These are phyloP conservation scores for Tenebrio molitor DNA, from an alignment of 1,140 invertebrate species.

Conservation along the genomic window DNA sequence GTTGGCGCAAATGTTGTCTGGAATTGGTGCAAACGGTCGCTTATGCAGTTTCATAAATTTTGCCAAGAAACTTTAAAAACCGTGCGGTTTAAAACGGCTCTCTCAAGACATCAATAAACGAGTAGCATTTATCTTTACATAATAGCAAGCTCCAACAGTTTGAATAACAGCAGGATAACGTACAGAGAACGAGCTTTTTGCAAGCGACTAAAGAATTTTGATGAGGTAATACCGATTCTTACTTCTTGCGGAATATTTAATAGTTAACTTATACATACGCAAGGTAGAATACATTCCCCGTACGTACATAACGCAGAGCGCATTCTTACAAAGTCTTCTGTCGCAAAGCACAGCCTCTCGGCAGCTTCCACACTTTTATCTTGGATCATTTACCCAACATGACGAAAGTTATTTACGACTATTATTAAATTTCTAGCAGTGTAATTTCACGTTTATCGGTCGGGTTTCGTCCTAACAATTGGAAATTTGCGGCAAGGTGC, in stretches of 20 bases:
- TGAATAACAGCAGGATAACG: slow-evolving; percentile 40
- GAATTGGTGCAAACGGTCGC: slow-evolving; percentile 25
- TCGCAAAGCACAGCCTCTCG: background rate
- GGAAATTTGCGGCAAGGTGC: too few relatives aligned
- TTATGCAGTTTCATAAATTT: slow-evolving; percentile 7
- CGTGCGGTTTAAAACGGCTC: slow-evolving; percentile 10
- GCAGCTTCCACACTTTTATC: slow-evolving; percentile 10
- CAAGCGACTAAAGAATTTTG: slow-evolving; percentile 36
- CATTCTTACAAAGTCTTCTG: slow-evolving; percentile 21
- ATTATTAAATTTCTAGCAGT: slow-evolving; percentile 6
- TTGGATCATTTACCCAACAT: slow-evolving; percentile 19
- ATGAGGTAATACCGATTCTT: slow-evolving; percentile 40
- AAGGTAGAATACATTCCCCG: slow-evolving; percentile 27
- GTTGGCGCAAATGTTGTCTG: slow-evolving; percentile 4
- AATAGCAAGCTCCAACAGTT: slow-evolving; percentile 38
- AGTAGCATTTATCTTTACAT: slow-evolving; percentile 40
- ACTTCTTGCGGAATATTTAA: slow-evolving; percentile 38
- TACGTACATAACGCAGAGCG: background rate
- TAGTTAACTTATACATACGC: slow-evolving; percentile 28
- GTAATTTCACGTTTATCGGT: background rate
- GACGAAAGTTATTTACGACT: slow-evolving; percentile 17
- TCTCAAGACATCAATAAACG: slow-evolving; percentile 38
- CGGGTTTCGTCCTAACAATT: background rate
- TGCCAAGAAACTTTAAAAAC: background rate
- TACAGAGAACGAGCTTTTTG: slow-evolving; percentile 40